Evolutionary conservation across 2,888 invertebrate species (phyloP).

Genomic region (Anthophora plumipes): DNA sequence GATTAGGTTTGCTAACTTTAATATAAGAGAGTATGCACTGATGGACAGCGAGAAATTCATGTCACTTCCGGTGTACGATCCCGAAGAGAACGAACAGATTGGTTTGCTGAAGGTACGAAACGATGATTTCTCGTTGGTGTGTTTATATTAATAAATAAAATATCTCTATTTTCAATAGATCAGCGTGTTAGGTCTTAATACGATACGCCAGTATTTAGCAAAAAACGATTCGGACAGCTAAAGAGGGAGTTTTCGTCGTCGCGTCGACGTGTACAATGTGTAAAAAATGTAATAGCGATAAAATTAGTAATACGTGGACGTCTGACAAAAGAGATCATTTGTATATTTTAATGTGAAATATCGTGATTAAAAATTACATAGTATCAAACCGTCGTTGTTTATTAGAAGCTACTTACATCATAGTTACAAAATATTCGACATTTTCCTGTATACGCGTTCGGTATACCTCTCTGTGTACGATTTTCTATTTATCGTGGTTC

Average conservation of each 20-base stretch:
- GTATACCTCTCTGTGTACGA: neutral
- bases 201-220: conserved; percentile 66
- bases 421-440: conserved; percentile 45
- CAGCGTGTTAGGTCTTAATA: conserved; percentile 67
- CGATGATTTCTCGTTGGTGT: too few species aligned
- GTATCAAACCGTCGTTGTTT: conserved; percentile 34
- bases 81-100: conserved; percentile 64
- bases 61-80: conserved; percentile 69
- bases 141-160: neutral
- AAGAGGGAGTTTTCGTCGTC: neutral
- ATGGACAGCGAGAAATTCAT: conserved; percentile 60
- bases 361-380: conserved; percentile 21
- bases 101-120: conserved; percentile 77
- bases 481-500: neutral
- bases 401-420: conserved; percentile 52
- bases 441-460: neutral
- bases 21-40: conserved; percentile 75
- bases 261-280: neutral
- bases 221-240: neutral
- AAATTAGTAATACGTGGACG: neutral
- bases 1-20: conserved; percentile 75
- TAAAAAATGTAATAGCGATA: neutral
- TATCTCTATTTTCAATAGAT: conserved; percentile 66
- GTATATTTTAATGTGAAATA: neutral
- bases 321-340: neutral